Evolutionary conservation across 2,888 invertebrate genomes (phyloP).

Genomic region (Cephalotes varians): DNA sequence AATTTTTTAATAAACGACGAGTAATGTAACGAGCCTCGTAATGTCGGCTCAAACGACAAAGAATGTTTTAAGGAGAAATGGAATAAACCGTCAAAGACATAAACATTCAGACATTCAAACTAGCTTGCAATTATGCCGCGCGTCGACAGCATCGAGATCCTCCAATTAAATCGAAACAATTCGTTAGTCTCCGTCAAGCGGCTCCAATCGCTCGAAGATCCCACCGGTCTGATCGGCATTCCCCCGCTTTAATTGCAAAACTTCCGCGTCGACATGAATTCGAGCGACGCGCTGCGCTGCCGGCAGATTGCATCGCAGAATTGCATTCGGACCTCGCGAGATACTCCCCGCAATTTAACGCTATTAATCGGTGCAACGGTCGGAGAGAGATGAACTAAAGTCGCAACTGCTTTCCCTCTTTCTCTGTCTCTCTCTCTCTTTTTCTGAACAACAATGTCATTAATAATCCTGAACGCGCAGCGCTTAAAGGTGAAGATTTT

Average conservation of each 20-base stretch:
- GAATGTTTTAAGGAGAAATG: neutral
- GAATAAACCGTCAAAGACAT: neutral
- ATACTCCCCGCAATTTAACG: slow-evolving; percentile 27
- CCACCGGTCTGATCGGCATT: neutral
- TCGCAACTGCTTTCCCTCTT: neutral
- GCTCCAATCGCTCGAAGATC: slow-evolving; percentile 26
- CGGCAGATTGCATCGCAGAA: slow-evolving; percentile 27
- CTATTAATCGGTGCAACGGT: slow-evolving; percentile 23
- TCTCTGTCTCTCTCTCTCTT: neutral
- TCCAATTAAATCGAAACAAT: slow-evolving; percentile 44
- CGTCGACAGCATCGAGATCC: slow-evolving; percentile 17
- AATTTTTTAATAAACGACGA: neutral
- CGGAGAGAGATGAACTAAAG: neutral
- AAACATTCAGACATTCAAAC: neutral
- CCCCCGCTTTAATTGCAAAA: slow-evolving; percentile 41
- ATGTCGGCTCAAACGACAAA: neutral
- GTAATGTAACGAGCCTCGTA: neutral
- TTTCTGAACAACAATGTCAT: slow-evolving; percentile 6
- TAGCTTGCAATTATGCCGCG: neutral
- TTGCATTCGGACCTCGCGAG: slow-evolving; percentile 8
- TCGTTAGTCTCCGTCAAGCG: slow-evolving; percentile 8
- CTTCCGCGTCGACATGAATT: slow-evolving; percentile 20
- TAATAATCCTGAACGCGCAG: slow-evolving; percentile 10
- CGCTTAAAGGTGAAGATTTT: slow-evolving; percentile 29
- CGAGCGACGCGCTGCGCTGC: neutral